Conservation (phyloP, 2,113 vertebrate genomes). For the Vombatus ursinus region DNA sequence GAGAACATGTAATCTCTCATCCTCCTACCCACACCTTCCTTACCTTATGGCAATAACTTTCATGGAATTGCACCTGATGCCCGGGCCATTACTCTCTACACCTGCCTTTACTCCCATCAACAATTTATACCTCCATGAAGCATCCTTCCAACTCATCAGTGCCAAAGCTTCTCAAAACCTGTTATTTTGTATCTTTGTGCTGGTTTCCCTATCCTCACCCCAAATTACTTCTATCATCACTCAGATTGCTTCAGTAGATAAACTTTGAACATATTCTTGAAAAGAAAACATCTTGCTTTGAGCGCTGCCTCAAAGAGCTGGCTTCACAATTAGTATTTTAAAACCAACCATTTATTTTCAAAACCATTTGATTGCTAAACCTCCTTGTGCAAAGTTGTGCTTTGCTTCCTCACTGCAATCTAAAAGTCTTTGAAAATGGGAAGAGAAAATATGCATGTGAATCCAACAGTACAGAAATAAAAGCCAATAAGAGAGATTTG, state of each 20-base stretch:
- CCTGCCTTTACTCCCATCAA: neutral
- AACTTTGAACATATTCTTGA: slow-evolving; percentile 42
- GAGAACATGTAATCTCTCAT: slow-evolving; percentile 8
- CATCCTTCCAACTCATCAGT: slow-evolving; percentile 5
- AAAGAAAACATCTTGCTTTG: slow-evolving; percentile 45
- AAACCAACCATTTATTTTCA: slow-evolving; percentile 44
- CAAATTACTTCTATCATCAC: slow-evolving; percentile 43
- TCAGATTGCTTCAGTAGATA: slow-evolving; percentile 40
- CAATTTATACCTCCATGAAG: neutral
- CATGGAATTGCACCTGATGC: neutral
- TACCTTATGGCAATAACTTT: neutral
- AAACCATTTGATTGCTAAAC: slow-evolving; percentile 47
- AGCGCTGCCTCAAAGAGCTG: slow-evolving; percentile 18
- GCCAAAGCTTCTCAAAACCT: slow-evolving; percentile 57
- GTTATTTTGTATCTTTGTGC: slow-evolving; percentile 50
- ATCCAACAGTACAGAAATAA: slow-evolving; percentile 30
- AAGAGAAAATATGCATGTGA: slow-evolving; percentile 13
- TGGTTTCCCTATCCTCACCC: slow-evolving; percentile 33
- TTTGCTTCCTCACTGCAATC: slow-evolving; percentile 30
- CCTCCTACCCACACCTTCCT: neutral
- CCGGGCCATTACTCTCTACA: slow-evolving; percentile 10
- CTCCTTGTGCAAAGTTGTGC: slow-evolving; percentile 37
- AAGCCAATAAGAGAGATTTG: neutral
- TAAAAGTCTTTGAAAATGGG: slow-evolving; percentile 34
- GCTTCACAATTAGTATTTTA: slow-evolving; percentile 49